Conservation (phyloP, 2,888 invertebrate genomes). For the Hipparchia semele region DNA sequence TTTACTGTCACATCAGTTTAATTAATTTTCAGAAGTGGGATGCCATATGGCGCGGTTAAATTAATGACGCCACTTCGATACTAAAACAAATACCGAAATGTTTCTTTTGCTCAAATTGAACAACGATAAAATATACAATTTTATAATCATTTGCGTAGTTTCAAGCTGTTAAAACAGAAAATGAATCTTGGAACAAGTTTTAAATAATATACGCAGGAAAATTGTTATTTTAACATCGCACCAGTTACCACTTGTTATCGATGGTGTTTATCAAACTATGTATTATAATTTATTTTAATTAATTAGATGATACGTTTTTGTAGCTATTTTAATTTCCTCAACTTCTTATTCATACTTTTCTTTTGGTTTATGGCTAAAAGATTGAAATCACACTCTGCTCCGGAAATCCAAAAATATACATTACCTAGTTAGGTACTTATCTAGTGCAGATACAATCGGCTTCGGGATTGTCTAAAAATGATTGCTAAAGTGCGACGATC, state of each 20-base stretch:
- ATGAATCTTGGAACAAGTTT: background rate
- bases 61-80: constrained; percentile 12
- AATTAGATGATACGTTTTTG: background rate
- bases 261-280: background rate
- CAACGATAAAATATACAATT: background rate
- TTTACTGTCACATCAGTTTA: background rate
- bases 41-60: constrained; percentile 10
- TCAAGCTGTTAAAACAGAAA: constrained; percentile 14
- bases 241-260: background rate
- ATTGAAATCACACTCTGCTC: no score
- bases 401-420: no score
- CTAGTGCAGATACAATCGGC: no score
- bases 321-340: no score
- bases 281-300: background rate
- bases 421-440: no score
- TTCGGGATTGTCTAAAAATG: no score
- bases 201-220: background rate
- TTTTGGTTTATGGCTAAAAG: no score
- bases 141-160: constrained; percentile 5
- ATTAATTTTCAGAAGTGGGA: constrained; percentile 9
- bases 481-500: no score
- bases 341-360: no score
- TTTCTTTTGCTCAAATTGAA: constrained; percentile 13
- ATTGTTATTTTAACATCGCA: background rate
- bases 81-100: constrained; percentile 7